Base-by-base conservation (phyloP, 2,113 vertebrate species). In the Sitta europaea region DNA sequence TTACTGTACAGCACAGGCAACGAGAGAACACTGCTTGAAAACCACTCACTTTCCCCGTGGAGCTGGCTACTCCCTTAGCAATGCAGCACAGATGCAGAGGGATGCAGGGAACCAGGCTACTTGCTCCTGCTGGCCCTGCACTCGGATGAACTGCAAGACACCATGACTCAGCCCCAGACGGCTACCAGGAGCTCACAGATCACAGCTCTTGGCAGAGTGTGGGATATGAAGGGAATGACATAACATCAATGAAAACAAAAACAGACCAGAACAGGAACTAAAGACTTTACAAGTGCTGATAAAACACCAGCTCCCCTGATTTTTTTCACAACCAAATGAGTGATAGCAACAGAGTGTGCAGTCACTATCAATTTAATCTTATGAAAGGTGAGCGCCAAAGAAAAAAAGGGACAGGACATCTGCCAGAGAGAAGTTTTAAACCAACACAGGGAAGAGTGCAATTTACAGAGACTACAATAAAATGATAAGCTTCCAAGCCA, bases 111-210 rank as follows among this genome's bases (percentile, higher is more conserved):
- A 58, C 25, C 27, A 14, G 19, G 90, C 74, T 72, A 66, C 89
- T 92, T 0, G 1, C 54, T 89, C 53, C 86, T 48, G 83, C 89
- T 33, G 76, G 68, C 86, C 90, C 53, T 91, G 95, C 66, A 76
- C 84, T 93, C 87, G 0, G 70, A 82, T 91, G 78, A 94, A 94
- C 84, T 88, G 85, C 90, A 85, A 82, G 73, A 72, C 86, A 91
- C 59, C 74, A 79, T 94, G 95, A 97, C 89, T 95, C 94, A 96
- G 91, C 86, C 77, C 66, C 87, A 94, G 74, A 63, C 70, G 22
- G 84, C 93, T 79, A 94, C 90, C 62, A 73, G 79, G 84, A 94
- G 50, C 84, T 88, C 57, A 42, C 48, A 87, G 58, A 85, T 61
- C 72, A 66, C 5, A 91, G 91, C 81, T 86, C 81, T 63, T 86